Conservation (phyloP, 2,888 invertebrate genomes). For the Linnaemya vulpina region DNA sequence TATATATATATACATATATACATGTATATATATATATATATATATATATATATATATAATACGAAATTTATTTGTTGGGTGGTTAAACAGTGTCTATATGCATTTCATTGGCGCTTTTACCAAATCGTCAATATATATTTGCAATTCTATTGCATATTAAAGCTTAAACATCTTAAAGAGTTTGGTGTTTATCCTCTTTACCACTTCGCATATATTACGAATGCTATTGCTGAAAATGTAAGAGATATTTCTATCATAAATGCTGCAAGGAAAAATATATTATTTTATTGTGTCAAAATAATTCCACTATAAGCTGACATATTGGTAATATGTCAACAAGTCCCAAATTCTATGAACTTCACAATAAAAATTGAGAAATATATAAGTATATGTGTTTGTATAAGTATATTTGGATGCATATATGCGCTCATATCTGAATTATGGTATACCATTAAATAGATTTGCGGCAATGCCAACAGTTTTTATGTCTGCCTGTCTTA, state of each 20-base stretch:
- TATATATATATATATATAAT: too few relatives aligned
- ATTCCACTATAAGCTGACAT: conserved; percentile 59
- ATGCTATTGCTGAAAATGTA: not conserved
- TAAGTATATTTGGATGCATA: not conserved
- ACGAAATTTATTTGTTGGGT: too few relatives aligned
- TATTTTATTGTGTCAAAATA: conserved; percentile 42
- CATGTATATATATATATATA: too few relatives aligned
- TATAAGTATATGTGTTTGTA: not conserved
- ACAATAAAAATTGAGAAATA: not conserved
- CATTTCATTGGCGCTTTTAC: too few relatives aligned
- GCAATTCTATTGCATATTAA: not conserved
- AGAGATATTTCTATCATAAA: not conserved
- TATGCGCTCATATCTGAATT: conserved; percentile 7
- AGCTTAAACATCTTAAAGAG: not conserved
- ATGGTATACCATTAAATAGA: conserved; percentile 28
- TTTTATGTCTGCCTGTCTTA: conserved; percentile 6
- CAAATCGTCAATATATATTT: too few relatives aligned
- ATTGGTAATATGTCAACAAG: conserved; percentile 60
- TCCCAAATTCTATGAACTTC: conserved; percentile 54
- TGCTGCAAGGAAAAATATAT: conserved; percentile 17
- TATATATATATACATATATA: too few relatives aligned
- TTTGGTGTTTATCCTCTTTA: not conserved
- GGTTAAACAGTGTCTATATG: too few relatives aligned
- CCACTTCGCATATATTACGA: not conserved
- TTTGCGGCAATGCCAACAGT: conserved; percentile 31